phyloP scores from a whole-genome alignment of 2,888 invertebrate species.

The Parnassius smintheus region DNA sequence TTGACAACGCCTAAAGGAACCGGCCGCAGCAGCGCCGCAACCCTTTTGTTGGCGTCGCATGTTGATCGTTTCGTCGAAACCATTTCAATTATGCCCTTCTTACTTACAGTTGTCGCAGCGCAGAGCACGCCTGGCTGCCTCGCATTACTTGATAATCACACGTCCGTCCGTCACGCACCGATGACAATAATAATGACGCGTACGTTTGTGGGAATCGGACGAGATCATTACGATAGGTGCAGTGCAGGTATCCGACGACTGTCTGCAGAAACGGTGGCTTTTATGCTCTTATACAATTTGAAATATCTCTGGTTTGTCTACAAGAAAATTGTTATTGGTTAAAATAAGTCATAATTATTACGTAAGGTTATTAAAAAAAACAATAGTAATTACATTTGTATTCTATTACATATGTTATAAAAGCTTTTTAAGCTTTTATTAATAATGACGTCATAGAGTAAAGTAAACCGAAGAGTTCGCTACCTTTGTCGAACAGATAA shows the following conservation, averaged over 20 bases:
- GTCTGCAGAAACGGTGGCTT: neutral
- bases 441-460: too few species aligned
- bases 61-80: conserved; percentile 42
- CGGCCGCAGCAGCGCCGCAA: conserved; percentile 23
- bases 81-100: conserved; percentile 55
- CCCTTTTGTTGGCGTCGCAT: conserved; percentile 27
- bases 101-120: conserved; percentile 61
- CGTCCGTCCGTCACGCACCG: conserved; percentile 64
- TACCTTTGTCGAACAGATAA: too few species aligned
- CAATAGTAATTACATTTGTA: too few species aligned
- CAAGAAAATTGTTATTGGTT: too few species aligned
- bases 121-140: conserved; percentile 38
- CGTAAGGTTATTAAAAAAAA: too few species aligned
- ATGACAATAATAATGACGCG: conserved; percentile 56
- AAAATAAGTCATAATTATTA: too few species aligned
- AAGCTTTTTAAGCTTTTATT: too few species aligned
- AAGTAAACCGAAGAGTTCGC: too few species aligned
- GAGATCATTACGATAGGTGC: conserved; percentile 17
- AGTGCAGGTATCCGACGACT: neutral
- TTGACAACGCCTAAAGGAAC: conserved; percentile 45
- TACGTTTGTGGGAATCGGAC: conserved; percentile 54
- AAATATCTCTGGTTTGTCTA: too few species aligned
- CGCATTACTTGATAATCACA: conserved; percentile 56
- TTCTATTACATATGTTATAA: too few species aligned
- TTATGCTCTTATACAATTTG: neutral